Base-by-base conservation (phyloP, 2,888 invertebrate genomes). In the Euclidia mi region DNA sequence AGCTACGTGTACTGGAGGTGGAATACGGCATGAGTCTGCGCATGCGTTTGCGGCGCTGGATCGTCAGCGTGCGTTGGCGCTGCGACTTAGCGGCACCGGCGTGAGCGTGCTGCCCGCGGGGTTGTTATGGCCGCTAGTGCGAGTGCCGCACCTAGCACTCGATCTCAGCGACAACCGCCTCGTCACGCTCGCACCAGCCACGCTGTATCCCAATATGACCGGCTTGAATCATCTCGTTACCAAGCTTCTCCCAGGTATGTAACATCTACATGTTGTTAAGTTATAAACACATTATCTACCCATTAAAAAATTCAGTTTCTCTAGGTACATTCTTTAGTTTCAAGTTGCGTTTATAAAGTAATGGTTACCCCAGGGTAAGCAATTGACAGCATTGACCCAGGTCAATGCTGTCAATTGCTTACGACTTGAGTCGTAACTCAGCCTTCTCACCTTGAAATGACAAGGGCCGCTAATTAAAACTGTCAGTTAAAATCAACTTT, bases 211-310 rank as follows among this genome's bases (percentile, higher is more conserved):
- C 2, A 98, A 98, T 82, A 95, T 96, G 46, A 96, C 97, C 9
- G 96, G 96, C 35, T 98, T 98, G 98, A 97, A 97, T 79, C 96
- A 96, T n/a, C 96, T 96, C 48, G 98, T 97, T 4, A 98, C 98
- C 0, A 96, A 97, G 72, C 95, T 97, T 73, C 96, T 98, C 7
- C 96, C 96, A 78, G 97, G 97, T 97, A 78, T 94, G 90, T 72
- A 11, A 10, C 20, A 2, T 18, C 10, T 7, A 3, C 11, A 17
- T 25, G 20, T 25, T 25, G 4, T 3, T 7, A 6, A 25, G 7
- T 25, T 0, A 25, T 6, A 7, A 25, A 25, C 20, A 3, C 18
- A n/a, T n/a, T n/a, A n/a, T n/a, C n/a, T n/a, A n/a, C n/a, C n/a
- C n/a, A n/a, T n/a, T n/a, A n/a, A n/a, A n/a, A n/a, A n/a, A n/a